Base-by-base conservation (phyloP, 2,888 invertebrate genomes). In the Acrobasis repandana region DNA sequence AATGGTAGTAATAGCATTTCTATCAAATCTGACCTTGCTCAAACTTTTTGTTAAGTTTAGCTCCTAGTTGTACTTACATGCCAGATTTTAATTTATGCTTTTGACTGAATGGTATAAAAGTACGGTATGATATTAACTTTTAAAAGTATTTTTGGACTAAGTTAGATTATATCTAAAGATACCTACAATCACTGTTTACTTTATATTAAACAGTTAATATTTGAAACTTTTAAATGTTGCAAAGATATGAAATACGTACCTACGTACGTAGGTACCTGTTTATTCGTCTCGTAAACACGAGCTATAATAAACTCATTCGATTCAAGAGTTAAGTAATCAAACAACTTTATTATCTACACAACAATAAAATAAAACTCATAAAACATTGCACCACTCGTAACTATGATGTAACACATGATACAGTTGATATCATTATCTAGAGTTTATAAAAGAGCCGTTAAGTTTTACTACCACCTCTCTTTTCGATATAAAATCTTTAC, bases 371-470 rank as follows among this genome's bases (percentile, higher is more conserved):
- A 62, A 63, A 63, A 61, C 63, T 33, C 52, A 52, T 63, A 63
- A 61, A 57, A 54, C 59, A 50, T 28, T 63, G 51, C 43, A 43
- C 43, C n/a, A 43, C 43, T 28, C 20, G 38, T 18, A 33, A 52
- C 33, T 58, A 54, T 60, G 58, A 63, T 38, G 18, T 56, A 64
- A 61, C 51, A 58, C 52, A 58, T 62, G 11, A 50, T 36, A 43
- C 28, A 62, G 62, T 65, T 63, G 61, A 60, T 63, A 61, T 66
- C 61, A 65, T 67, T 60, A 64, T 65, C 63, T 61, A 2, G 48
- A 78, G 69, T 77, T 67, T 64, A 82, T 80, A 74, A 79, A 76
- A 70, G 62, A 76, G 72, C 64, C 72, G 74, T 82, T 70, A 77
- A 76, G 71, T 63, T 74, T 76, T 75, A 75, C 64, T 47, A 67